Conservation (phyloP, 2,888 invertebrate genomes). For the Troilus luridus region DNA sequence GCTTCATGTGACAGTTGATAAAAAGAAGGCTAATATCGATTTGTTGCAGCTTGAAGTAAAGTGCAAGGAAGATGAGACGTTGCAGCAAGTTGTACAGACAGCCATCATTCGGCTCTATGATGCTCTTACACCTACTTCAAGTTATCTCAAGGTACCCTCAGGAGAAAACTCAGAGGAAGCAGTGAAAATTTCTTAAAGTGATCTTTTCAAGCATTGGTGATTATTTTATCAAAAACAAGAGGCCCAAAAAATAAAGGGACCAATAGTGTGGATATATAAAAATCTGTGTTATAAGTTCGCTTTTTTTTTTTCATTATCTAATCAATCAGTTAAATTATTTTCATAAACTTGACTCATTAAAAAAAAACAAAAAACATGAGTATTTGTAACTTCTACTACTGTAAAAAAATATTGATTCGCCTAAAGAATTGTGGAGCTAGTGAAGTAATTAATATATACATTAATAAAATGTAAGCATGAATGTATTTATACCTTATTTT, state of each 20-base stretch:
- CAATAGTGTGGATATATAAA: not conserved
- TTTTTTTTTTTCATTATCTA: not conserved
- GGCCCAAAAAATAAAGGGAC: not conserved
- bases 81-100: slow-evolving; percentile 88
- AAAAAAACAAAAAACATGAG: not conserved
- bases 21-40: slow-evolving; percentile 88
- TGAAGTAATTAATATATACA: not conserved
- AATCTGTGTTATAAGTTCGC: not conserved
- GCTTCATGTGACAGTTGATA: slow-evolving; percentile 87
- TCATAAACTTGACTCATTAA: not conserved
- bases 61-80: slow-evolving; percentile 84
- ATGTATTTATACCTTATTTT: not conserved
- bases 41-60: slow-evolving; percentile 84
- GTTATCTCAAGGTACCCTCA: slow-evolving; percentile 32
- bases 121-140: slow-evolving; percentile 77
- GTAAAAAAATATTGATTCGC: too few species aligned
- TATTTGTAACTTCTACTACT: too few species aligned
- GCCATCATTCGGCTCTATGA: slow-evolving; percentile 88
- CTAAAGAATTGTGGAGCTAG: not conserved
- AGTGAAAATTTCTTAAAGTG: slow-evolving; percentile 47
- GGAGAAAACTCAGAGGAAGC: slow-evolving; percentile 30
- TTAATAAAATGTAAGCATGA: not conserved
- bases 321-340: not conserved
- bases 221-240: not conserved
- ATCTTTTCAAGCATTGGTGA: not conserved